A percentile compares a stretch with the other conserved stretches of the same genome.
phyloP scores from a whole-genome alignment of 2,113 vertebrate genomes.

The Octodon degus region DNA sequence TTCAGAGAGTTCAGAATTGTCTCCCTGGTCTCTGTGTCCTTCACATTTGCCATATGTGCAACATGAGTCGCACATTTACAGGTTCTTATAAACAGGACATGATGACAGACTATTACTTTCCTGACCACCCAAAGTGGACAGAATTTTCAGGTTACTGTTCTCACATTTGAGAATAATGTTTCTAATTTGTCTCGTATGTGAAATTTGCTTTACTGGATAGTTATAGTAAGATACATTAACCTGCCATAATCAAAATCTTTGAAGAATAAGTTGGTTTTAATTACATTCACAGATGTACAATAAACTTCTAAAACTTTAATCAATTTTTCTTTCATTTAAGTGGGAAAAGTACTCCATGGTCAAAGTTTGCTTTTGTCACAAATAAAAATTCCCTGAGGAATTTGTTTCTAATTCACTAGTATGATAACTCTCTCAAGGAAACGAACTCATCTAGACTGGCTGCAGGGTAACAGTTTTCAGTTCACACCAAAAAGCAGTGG shows the following conservation, averaged over 20 bases:
- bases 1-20: background rate
- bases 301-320: background rate
- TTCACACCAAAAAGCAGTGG: conserved; percentile 35
- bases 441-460: conserved; percentile 4
- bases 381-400: conserved; percentile 24
- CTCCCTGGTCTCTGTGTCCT: background rate
- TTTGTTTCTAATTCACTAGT: conserved; percentile 56
- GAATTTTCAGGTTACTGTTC: background rate
- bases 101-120: background rate
- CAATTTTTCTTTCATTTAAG: conserved; percentile 56
- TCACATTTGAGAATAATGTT: background rate
- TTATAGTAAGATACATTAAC: background rate
- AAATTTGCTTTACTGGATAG: conserved; percentile 11
- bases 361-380: conserved; percentile 33
- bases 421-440: conserved; percentile 54
- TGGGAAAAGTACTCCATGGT: conserved; percentile 3
- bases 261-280: conserved; percentile 38
- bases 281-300: conserved; percentile 42
- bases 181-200: background rate
- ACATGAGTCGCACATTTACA: background rate
- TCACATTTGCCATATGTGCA: background rate
- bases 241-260: conserved; percentile 26
- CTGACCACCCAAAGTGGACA: background rate
- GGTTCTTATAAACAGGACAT: background rate
- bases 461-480: conserved; percentile 20